Base-by-base conservation (phyloP, 2,113 vertebrate genomes). In the Sarotherodon lohbergeri region DNA sequence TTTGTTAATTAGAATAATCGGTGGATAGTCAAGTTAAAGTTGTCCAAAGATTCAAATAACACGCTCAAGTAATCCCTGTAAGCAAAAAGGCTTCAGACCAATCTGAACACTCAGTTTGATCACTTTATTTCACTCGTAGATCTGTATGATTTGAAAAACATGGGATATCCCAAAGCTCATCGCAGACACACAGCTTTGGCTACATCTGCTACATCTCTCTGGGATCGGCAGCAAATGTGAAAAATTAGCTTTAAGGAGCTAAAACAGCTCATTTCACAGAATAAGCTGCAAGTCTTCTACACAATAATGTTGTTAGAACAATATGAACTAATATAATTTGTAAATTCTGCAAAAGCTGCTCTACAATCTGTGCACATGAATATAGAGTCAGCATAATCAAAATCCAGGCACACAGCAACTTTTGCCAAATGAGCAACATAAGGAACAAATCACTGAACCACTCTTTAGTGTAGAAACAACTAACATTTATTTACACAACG, bases 31-130 rank as follows among this genome's bases (percentile, higher is more conserved):
- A 41, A 19, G 32, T 63, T 63, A 63, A 36, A 36, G 32, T 66
- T 66, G 32, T 39, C 17, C 61, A 39, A 66, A 36, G 61, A 36
- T 24, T 71, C 63, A 71, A 71, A 68, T 66, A 39, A 66, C 32
- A n/a, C 2, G 4, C 12, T 71, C 36, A 43, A 24, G 63, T 71
- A 71, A 71, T 0, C n/a, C 12, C 12, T 43, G 36, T 71, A 41
- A 71, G 36, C n/a, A 71, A 71, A 71, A 41, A 73, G 5, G 22
- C 39, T 73, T 73, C 13, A 43, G 36, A 43, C n/a, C n/a, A 43
- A 16, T 43, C 66, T 6, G 66, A 43, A 43, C 4, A 0, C 66
- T 71, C n/a, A 43, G 66, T 43, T 43, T 43, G n/a, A 71, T 41
- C 36, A 46, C 8, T 73, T 27, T 73, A 27, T 71, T 27, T 73